Evolutionary conservation across 2,113 vertebrate genomes (phyloP).

Genomic region (Aepyceros melampus): DNA sequence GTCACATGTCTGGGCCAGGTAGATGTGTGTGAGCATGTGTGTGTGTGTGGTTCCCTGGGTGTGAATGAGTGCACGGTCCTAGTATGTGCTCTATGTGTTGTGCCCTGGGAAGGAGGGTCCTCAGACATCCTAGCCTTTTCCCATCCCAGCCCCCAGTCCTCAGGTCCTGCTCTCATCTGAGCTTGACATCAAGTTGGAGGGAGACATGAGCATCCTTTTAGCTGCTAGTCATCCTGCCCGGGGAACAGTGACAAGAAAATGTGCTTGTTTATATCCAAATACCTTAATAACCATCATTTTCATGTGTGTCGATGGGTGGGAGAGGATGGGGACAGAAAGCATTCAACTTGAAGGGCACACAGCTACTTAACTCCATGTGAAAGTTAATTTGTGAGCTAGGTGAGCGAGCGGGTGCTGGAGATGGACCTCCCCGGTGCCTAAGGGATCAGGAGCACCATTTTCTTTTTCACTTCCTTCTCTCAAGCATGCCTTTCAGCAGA

Average conservation of each 20-base stretch:
- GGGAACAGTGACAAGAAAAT: slow-evolving; percentile 74
- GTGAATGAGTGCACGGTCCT: background rate
- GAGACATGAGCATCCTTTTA: slow-evolving; percentile 72
- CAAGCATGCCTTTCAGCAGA: slow-evolving; percentile 69
- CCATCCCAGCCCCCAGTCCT: background rate
- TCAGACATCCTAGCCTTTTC: background rate
- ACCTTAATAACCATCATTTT: slow-evolving; percentile 78
- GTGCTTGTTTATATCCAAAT: slow-evolving; percentile 80
- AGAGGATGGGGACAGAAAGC: background rate
- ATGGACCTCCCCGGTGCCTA: background rate
- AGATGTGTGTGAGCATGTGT: background rate
- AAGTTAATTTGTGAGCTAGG: slow-evolving; percentile 43
- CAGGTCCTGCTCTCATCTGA: background rate
- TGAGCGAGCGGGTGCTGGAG: background rate
- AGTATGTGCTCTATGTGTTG: background rate
- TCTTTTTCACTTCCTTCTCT: slow-evolving; percentile 7
- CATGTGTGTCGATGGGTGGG: background rate
- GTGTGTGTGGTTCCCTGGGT: background rate
- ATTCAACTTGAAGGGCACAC: slow-evolving; percentile 64
- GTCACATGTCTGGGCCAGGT: background rate
- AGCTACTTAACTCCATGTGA: slow-evolving; percentile 2
- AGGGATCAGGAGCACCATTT: background rate
- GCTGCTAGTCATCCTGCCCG: slow-evolving; percentile 28
- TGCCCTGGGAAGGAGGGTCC: background rate
- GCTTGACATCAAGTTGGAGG: background rate